Base-by-base conservation (phyloP, 2,888 invertebrate species). In the Dryadula phaetusa region DNA sequence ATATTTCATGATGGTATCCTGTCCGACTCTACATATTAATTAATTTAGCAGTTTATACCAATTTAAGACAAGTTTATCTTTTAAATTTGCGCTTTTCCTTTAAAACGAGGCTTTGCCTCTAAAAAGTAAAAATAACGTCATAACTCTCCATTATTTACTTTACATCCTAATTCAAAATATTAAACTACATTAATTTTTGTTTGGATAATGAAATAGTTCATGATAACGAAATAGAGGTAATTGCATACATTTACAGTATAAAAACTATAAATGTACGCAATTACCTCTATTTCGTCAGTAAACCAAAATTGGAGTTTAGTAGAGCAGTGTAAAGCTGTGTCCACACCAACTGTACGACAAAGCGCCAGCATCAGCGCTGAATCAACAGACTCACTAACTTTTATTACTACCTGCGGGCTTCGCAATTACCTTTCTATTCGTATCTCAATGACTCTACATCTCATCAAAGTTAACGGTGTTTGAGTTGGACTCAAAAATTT, bases 351-450 rank as follows among this genome's bases (percentile, higher is more conserved):
- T 22, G 28, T 22, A 46, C 44, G 44, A 66, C 60, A 61, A 61
- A 61, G 60, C 61, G 44, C 66, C 61, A 49, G 66, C 61, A 66
- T 61, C 64, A 60, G 61, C n/a, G 32, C 46, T 61, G 61, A 46
- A 44, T 44, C 60, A 61, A 66, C 44, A 65, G 28, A 42, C 40
- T 40, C 52, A 66, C 60, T 66, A 66, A 66, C 66, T 66, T 66
- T 66, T 66, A 66, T 66, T 66, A 52, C 49, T 47, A 53, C 22
- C 66, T 66, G 66, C 66, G 66, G 66, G 66, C 61, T 56, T 18
- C 32, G 60, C 47, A 60, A 65, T 65, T 60, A 65, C 65, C 64
- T 56, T 25, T 56, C 56, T 37, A 64, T 56, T 34, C 40, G 65
- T 60, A 46, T 44, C 60, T 60, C 60, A 60, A 60, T 60, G 60